These are phyloP conservation scores for Listrodromus nycthemerus DNA, from an alignment of 2,888 invertebrate genomes.

Conservation along the genomic window DNA sequence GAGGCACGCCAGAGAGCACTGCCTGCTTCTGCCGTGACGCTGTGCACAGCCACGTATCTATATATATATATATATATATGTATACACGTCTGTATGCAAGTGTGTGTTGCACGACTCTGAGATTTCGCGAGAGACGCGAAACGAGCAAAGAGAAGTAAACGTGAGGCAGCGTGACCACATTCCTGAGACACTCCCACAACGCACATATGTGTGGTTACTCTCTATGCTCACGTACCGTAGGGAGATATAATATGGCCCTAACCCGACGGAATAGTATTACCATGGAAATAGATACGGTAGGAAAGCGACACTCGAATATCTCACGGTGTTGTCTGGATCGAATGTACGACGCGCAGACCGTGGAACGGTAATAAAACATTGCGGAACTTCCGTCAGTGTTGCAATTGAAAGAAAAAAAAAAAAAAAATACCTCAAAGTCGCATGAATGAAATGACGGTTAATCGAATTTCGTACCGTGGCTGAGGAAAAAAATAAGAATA, in stretches of 20 bases:
- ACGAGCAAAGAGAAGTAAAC: constrained; percentile 75
- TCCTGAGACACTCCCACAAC: constrained; percentile 79
- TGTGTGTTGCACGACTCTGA: constrained; percentile 46
- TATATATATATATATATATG: no score
- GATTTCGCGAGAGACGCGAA: constrained; percentile 73
- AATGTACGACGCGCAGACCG: background rate
- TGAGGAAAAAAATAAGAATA: background rate
- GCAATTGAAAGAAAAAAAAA: background rate
- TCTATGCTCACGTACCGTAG: constrained; percentile 57
- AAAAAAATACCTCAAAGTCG: background rate
- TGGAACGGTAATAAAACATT: background rate
- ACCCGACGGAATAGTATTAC: constrained; percentile 54
- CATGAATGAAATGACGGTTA: background rate
- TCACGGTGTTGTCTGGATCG: constrained; percentile 2
- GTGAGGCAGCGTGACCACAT: constrained; percentile 78
- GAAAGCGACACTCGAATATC: background rate
- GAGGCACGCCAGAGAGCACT: constrained; percentile 5
- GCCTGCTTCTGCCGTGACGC: constrained; percentile 22
- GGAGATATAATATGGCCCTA: constrained; percentile 67
- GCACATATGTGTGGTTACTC: constrained; percentile 64
- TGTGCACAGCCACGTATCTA: constrained; percentile 7
- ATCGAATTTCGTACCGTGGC: constrained; percentile 6
- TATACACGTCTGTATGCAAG: no score
- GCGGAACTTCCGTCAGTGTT: background rate
- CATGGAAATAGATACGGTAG: constrained; percentile 8